Evolutionary conservation across 92 coral and sea anemone species (phyloP).

Genomic region (Pocillopora meandrina): DNA sequence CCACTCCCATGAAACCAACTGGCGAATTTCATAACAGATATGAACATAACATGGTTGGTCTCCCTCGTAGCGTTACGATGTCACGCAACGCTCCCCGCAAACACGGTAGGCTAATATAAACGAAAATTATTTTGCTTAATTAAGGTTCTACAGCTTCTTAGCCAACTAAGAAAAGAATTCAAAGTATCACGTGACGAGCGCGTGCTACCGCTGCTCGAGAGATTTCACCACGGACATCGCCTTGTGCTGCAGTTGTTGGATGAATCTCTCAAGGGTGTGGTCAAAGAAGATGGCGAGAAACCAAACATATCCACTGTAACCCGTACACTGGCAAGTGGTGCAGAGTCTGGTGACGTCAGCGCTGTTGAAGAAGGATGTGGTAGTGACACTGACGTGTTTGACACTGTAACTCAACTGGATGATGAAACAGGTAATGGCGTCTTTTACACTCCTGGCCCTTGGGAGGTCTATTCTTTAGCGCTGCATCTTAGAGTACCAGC

Average conservation of each 20-base stretch:
- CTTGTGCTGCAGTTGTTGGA: slow-evolving; percentile 72
- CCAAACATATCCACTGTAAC: slow-evolving; percentile 29
- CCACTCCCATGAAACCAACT: no score
- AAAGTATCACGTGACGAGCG: slow-evolving; percentile 61
- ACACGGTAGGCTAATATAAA: no score
- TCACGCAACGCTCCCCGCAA: no score
- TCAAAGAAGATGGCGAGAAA: not conserved
- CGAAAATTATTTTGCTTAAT: not conserved
- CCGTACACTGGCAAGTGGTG: slow-evolving; percentile 25
- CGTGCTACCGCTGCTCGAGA: slow-evolving; percentile 71
- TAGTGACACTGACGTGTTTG: slow-evolving; percentile 83
- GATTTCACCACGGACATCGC: slow-evolving; percentile 75
- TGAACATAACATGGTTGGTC: no score
- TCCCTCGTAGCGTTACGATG: no score
- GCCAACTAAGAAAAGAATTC: slow-evolving; percentile 73
- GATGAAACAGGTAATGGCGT: slow-evolving; percentile 75
- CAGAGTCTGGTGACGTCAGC: slow-evolving; percentile 29
- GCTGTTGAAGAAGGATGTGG: slow-evolving; percentile 44
- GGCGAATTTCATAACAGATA: no score
- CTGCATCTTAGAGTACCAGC: no score
- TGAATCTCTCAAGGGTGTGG: slow-evolving; percentile 55
- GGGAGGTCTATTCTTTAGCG: no score
- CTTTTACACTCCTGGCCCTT: no score
- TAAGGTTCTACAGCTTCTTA: slow-evolving; percentile 73
- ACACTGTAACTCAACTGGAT: slow-evolving; percentile 85